Evolutionary conservation across 2,797 vertebrate genomes (phyloP), one percentile per base, ranked within the genome.

Genomic region (Mareca strepera): DNA sequence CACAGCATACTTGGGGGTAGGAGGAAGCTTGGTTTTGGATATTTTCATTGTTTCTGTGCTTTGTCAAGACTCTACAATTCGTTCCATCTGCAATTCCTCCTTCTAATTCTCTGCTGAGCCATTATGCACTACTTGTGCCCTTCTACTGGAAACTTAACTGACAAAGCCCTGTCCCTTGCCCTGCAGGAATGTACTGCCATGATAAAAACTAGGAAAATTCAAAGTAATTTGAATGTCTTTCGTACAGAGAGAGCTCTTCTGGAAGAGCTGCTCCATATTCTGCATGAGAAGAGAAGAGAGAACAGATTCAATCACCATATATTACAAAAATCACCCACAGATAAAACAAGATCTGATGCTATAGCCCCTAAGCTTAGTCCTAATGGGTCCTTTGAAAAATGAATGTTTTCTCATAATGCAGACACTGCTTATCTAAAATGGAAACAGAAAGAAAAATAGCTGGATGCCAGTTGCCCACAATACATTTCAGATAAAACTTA

Each of bases 201-300:
- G 80, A 88, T 21, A 79, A 80, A 90, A 95, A 88, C 25, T 0
- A 41, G 35, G 16, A 55, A 91, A 92, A 96, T 87, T 85, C 82
- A 59, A 87, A 93, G 80, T 82, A 82, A 92, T 96, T 76, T 90
- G 80, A 88, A 67, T 11, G 43, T 67, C 89, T 91, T 90, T 90
- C 52, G 85, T 64, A 73, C 8, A 79, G 70, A 93, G 62, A 74
- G 83, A 88, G 43, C 25, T 92, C 48, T 84, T 92, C 55, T 70
- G 77, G 67, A 90, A 43, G 55, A 93, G 25, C 59, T 1, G 2
- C 85, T 91, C 60, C 67, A 21, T 43, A 43, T 81, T 79, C 82
- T 86, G n/a, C 48, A 66, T 41, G 52, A 88, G 73, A 56, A 67
- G 60, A 59, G 62, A 83, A 80, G 69, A 88, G 63, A 89, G 69